These are phyloP conservation scores for Myripristis murdjan DNA, from an alignment of 2,797 vertebrate genomes.

Conservation along the genomic window DNA sequence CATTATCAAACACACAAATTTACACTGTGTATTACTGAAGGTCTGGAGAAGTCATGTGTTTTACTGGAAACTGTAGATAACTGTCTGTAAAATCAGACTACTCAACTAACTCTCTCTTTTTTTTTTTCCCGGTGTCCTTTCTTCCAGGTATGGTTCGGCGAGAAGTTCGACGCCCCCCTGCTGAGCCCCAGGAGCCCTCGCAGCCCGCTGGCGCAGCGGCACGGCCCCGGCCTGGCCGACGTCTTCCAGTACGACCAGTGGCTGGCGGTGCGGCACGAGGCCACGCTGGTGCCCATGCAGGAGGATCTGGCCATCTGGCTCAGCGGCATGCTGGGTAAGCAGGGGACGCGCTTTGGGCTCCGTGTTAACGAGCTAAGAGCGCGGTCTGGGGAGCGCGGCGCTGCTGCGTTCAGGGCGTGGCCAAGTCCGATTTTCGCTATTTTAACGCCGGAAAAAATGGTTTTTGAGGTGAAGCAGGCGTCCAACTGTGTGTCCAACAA, in stretches of 20 bases:
- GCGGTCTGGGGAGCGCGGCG: no score
- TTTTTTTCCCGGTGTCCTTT: neutral
- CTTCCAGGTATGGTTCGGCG: conserved; percentile 92
- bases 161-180: conserved; percentile 87
- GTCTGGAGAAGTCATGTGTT: no score
- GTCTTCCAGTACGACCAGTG: conserved; percentile 97
- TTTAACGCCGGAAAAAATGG: no score
- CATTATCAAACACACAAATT: no score
- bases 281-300: conserved; percentile 95
- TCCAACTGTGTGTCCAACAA: no score
- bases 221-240: conserved; percentile 93
- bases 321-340: conserved; percentile 92
- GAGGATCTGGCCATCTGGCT: conserved; percentile 98
- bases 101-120: neutral
- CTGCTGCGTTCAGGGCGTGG: no score
- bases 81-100: no score
- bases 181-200: conserved; percentile 87
- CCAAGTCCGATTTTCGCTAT: no score
- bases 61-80: no score
- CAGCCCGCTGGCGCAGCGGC: conserved; percentile 88
- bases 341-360: neutral
- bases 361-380: no score
- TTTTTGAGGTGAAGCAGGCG: no score
- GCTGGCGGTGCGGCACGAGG: conserved; percentile 95
- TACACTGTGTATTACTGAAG: no score